Evolutionary conservation across 2,113 vertebrate species (phyloP).

Genomic region (Malaclemys terrapin): DNA sequence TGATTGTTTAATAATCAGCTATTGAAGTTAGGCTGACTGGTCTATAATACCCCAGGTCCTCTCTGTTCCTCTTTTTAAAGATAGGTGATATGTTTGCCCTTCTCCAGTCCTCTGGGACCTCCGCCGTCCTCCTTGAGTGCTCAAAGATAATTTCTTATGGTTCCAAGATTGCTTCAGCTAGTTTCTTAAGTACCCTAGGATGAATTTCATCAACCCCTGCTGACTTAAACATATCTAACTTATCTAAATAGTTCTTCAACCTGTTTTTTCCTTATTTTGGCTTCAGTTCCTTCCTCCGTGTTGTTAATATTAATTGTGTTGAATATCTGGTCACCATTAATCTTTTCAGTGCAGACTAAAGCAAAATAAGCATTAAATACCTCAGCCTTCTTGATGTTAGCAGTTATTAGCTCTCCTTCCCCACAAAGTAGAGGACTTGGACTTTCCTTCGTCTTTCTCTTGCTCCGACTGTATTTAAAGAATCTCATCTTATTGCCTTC

Average conservation of each 20-base stretch:
- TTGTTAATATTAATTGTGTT: background rate
- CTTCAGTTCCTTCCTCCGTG: background rate
- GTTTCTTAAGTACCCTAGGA: background rate
- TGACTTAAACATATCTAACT: too few species aligned
- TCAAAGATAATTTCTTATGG: background rate
- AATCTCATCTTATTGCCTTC: background rate
- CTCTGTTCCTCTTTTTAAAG: background rate
- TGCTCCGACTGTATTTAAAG: background rate
- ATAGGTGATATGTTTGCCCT: background rate
- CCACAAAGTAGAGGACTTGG: background rate
- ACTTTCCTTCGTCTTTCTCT: background rate
- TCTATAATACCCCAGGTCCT: background rate
- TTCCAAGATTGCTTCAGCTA: background rate
- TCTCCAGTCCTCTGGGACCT: background rate
- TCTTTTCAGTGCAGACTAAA: background rate
- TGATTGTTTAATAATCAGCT: background rate
- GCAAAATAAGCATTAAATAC: background rate
- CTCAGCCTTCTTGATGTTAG: background rate
- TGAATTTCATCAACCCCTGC: background rate
- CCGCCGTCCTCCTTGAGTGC: background rate
- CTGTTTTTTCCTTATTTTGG: background rate
- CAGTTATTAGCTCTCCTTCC: background rate
- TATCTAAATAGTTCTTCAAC: background rate
- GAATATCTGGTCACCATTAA: background rate
- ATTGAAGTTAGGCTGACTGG: too few species aligned